Percentiles rank a stretch among this genome's conserved stretches.
Evolutionary conservation across 2,797 vertebrate genomes (phyloP).

Genomic region (Tokudaia muenninki): DNA sequence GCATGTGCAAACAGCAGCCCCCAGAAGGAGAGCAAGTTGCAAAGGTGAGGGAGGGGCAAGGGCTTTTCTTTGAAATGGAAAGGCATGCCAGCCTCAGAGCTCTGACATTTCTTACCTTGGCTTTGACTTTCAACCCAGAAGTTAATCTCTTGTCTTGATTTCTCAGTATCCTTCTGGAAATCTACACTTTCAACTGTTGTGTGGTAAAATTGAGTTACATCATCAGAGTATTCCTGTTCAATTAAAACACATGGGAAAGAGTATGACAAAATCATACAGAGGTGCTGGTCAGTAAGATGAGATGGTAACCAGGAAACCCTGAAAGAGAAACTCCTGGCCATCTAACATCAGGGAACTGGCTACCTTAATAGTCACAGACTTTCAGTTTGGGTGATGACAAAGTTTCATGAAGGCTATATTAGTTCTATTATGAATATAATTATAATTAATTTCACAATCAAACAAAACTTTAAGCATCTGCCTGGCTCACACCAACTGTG

Average conservation of each 20-base stretch:
- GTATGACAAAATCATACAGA: neutral
- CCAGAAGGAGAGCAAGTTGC: neutral
- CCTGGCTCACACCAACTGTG: no score
- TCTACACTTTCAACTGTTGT: slow-evolving; percentile 85
- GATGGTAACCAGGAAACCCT: neutral
- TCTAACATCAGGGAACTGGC: neutral
- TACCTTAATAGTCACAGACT: neutral
- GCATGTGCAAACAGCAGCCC: neutral
- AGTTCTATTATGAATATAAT: neutral
- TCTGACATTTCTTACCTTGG: slow-evolving; percentile 84
- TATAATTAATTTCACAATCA: neutral
- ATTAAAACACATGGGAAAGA: neutral
- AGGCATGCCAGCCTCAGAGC: neutral
- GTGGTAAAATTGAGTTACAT: slow-evolving; percentile 84
- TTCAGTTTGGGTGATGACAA: neutral
- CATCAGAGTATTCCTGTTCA: slow-evolving; percentile 85
- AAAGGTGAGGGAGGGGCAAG: neutral
- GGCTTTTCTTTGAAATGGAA: neutral
- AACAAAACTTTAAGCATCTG: neutral
- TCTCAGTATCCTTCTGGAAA: slow-evolving; percentile 85
- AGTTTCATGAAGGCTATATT: neutral
- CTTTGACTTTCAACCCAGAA: slow-evolving; percentile 88
- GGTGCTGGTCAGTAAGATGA: neutral
- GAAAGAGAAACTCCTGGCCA: neutral
- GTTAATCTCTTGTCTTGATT: slow-evolving; percentile 87